Evolutionary conservation across 2,888 invertebrate species (phyloP), one percentile per base, ranked within the genome.

Genomic region (Sphaerophoria taeniata): DNA sequence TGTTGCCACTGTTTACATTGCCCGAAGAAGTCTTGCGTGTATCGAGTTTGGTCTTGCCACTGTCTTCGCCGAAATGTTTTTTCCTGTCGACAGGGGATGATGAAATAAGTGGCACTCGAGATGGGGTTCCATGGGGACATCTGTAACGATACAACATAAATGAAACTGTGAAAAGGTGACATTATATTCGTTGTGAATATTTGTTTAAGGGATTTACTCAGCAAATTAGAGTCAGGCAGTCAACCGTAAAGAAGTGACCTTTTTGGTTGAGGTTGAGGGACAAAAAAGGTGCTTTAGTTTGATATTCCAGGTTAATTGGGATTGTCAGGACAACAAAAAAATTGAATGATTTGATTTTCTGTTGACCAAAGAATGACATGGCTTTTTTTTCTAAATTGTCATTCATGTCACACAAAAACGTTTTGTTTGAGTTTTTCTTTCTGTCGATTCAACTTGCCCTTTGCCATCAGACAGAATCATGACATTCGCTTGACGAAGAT

Each of bases 21-120:
- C 14, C 9, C 4, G 72, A 61, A 31, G 69, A 39, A 39, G 70
- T 14, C 43, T 78, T 81, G 31, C 70, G 74, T 39, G 47, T 60
- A 56, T 75, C 80, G 31, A 65, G 53, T 11, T 31, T 70, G 61
- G 53, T 72, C 69, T 83, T 82, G 60, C 51, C 69, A 31, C 24
- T 45, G 31, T 77, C 72, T 34, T 82, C 73, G 61, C 61, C 56
- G 33, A 73, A 49, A 51, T 73, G 56, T 36, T 69, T 72, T 58
- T 80, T 85, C n/a, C 80, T 43, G 24, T 60, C 70, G 31, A 60
- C 72, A 39, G 84, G 79, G 56, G 84, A 76, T 79, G 89, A 89
- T 93, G 95, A 94, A 88, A 96, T 95, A 89, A 96, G 93, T 88
- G 96, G 96, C 89, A 96, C 94, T 90, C 95, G 93, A 78, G 96